Evolutionary conservation across 2,113 vertebrate species (phyloP).

Genomic region (Clinocottus analis): DNA sequence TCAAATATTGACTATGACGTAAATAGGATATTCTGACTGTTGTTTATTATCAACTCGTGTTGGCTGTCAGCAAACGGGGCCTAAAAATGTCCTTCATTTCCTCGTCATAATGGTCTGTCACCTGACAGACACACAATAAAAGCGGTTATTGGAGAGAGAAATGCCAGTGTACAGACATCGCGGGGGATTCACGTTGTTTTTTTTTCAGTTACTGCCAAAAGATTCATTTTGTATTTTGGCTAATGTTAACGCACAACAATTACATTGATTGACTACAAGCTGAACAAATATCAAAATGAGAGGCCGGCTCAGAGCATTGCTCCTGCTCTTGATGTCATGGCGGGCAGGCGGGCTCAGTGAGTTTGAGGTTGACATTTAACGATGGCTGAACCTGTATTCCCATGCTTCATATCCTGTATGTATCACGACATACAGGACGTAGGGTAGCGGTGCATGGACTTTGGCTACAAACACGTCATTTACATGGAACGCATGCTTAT

Average conservation of each 20-base stretch:
- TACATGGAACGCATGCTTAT: slow-evolving; percentile 17
- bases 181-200: slow-evolving; percentile 1
- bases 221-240: background rate
- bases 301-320: background rate
- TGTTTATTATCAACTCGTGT: background rate
- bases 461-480: background rate
- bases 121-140: background rate
- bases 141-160: background rate
- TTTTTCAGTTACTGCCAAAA: background rate
- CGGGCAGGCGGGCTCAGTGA: background rate
- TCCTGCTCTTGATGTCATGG: background rate
- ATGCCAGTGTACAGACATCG: background rate
- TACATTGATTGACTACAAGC: background rate
- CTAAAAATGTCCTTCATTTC: background rate
- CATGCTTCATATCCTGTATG: background rate
- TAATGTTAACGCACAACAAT: background rate
- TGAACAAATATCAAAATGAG: background rate
- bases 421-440: background rate
- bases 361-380: background rate
- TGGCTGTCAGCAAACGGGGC: background rate
- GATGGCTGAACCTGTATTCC: background rate
- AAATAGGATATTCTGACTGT: background rate
- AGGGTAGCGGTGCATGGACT: background rate
- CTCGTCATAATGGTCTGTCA: background rate
- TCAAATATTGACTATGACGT: too few species aligned